These are phyloP conservation scores for Osmoderma eremita DNA, from an alignment of 2,888 invertebrate species.

Conservation along the genomic window DNA sequence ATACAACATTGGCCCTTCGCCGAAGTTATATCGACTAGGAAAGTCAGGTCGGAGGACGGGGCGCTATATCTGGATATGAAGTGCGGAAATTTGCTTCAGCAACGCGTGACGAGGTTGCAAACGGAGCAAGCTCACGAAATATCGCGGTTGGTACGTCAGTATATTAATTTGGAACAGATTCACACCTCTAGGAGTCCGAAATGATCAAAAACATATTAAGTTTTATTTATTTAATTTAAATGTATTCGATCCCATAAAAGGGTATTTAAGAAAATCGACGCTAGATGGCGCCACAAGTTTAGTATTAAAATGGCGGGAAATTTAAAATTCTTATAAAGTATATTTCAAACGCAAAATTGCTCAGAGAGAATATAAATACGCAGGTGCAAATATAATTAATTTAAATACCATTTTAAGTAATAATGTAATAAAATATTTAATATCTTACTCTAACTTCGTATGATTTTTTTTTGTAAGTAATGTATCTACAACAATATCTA, in stretches of 20 bases:
- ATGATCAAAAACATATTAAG: neutral
- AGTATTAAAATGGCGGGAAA: neutral
- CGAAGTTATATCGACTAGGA: conserved; percentile 95
- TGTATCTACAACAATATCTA: conserved; percentile 18
- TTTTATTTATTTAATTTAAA: neutral
- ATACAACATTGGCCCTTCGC: conserved; percentile 93
- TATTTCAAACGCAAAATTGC: neutral
- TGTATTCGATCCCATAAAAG: neutral
- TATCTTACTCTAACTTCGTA: no score
- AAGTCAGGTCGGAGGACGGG: conserved; percentile 90
- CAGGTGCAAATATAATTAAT: neutral
- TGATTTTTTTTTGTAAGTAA: conserved; percentile 11
- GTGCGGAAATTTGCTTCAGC: conserved; percentile 95
- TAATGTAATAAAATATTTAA: no score
- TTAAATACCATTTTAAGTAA: neutral
- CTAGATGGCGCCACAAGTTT: no score
- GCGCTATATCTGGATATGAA: conserved; percentile 95
- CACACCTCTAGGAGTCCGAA: conserved; percentile 53
- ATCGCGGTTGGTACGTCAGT: conserved; percentile 94
- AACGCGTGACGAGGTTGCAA: conserved; percentile 92
- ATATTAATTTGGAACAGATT: conserved; percentile 89
- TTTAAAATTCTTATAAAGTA: no score
- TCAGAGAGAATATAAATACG: no score
- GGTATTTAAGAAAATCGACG: no score
- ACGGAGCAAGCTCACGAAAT: conserved; percentile 98